A percentile compares a stretch with the other conserved stretches of the same genome.
phyloP scores from a whole-genome alignment of 2,888 invertebrate species.

The Oscheius sp. region DNA sequence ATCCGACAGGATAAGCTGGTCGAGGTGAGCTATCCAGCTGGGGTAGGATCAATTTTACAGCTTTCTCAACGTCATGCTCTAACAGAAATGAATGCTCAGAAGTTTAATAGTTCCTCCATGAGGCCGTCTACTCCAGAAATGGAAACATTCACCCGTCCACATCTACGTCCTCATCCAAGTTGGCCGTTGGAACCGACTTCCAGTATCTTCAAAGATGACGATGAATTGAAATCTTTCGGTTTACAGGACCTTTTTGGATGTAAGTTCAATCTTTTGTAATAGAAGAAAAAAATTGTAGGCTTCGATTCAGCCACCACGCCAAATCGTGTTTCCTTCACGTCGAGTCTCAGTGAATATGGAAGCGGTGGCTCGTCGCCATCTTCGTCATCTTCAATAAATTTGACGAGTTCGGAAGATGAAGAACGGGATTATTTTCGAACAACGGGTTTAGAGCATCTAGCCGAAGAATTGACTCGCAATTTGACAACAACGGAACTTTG shows the following conservation, averaged over 20 bases:
- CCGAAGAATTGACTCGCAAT: constrained; percentile 55
- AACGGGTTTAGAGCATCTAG: constrained; percentile 51
- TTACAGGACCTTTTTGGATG: constrained; percentile 7
- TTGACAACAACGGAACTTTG: constrained; percentile 40
- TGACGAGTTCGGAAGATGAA: constrained; percentile 21
- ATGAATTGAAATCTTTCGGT: neutral
- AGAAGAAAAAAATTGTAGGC: neutral
- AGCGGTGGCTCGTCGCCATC: constrained; percentile 35
- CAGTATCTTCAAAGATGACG: constrained; percentile 39
- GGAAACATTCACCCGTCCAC: constrained; percentile 12
- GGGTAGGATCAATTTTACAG: constrained; percentile 23
- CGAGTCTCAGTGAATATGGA: constrained; percentile 20
- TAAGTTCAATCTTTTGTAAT: neutral
- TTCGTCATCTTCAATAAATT: constrained; percentile 19
- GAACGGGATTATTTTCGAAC: constrained; percentile 30
- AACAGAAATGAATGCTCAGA: constrained; percentile 36
- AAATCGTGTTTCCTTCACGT: constrained; percentile 9
- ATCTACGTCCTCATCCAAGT: constrained; percentile 47
- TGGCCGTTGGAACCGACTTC: constrained; percentile 56
- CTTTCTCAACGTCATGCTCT: constrained; percentile 51
- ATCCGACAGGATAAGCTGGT: constrained; percentile 57
- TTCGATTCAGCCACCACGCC: constrained; percentile 14
- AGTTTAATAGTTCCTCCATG: neutral
- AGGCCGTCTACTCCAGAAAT: constrained; percentile 18
- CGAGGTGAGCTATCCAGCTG: constrained; percentile 31